Evolutionary conservation across 2,888 invertebrate genomes (phyloP).

Genomic region (Aleiodes alternator): DNA sequence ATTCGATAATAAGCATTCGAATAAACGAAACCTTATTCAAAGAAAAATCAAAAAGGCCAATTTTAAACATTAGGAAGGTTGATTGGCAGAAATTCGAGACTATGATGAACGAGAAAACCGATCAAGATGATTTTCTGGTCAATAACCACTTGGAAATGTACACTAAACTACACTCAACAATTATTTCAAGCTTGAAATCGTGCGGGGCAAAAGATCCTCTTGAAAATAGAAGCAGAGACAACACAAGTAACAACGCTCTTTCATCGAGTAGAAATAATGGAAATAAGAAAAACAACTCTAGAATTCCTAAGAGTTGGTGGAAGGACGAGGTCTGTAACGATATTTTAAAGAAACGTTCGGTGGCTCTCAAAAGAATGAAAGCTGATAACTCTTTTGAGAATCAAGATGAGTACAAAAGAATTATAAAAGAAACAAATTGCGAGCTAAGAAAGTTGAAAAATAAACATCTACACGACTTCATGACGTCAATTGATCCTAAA

Average conservation of each 20-base stretch:
- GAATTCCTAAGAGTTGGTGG: constrained; percentile 13
- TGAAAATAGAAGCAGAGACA: neutral
- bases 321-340: too few species aligned
- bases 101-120: too few species aligned
- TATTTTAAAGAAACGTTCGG: too few species aligned
- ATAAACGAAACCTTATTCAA: constrained; percentile 2
- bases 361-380: neutral
- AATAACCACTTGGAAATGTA: neutral
- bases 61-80: constrained; percentile 12
- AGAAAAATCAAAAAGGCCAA: constrained; percentile 1
- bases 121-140: too few species aligned
- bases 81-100: constrained; percentile 25
- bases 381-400: neutral
- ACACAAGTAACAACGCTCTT: neutral
- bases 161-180: constrained; percentile 21
- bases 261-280: too few species aligned
- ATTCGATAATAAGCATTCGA: constrained; percentile 28
- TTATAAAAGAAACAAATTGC: too few species aligned
- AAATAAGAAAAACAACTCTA: neutral
- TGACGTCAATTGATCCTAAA: neutral
- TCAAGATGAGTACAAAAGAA: too few species aligned
- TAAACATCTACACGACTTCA: too few species aligned
- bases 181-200: neutral
- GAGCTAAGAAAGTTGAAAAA: too few species aligned
- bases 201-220: neutral